A percentile compares a stretch with the other conserved stretches of the same genome.
Conservation (phyloP, 2,888 invertebrate species). For the Drosophila demipolita region DNA sequence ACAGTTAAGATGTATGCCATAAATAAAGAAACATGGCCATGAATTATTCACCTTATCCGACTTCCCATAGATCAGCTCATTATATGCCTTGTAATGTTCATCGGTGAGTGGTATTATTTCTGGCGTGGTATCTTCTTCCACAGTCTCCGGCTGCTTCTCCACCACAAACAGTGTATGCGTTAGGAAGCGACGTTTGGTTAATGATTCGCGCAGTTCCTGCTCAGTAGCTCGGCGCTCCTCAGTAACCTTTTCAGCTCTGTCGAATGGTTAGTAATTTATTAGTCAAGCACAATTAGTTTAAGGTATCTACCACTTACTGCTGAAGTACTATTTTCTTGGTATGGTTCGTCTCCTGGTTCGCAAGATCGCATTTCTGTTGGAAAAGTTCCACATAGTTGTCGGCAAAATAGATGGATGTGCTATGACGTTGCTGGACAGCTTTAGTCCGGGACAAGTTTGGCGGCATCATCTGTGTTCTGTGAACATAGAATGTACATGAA, state of each 20-base stretch:
- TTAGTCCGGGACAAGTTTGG: constrained; percentile 22
- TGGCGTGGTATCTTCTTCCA: constrained; percentile 85
- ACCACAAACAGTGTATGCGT: constrained; percentile 84
- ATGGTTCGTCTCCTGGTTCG: constrained; percentile 15
- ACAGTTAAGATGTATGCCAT: background rate
- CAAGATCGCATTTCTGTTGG: constrained; percentile 8
- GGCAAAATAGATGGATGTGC: constrained; percentile 31
- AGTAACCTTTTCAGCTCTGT: constrained; percentile 68
- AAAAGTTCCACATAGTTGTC: constrained; percentile 35
- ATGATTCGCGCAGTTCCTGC: constrained; percentile 85
- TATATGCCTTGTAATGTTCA: constrained; percentile 88
- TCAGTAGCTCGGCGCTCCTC: constrained; percentile 85
- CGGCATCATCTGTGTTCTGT: background rate
- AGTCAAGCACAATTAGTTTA: background rate
- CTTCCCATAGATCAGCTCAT: constrained; percentile 87
- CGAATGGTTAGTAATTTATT: background rate
- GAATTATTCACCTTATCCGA: constrained; percentile 87
- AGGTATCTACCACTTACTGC: constrained; percentile 38
- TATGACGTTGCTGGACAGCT: constrained; percentile 39
- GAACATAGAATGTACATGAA: background rate
- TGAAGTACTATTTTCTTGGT: constrained; percentile 6
- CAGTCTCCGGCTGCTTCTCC: constrained; percentile 85
- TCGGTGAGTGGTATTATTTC: constrained; percentile 88
- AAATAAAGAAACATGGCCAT: background rate
- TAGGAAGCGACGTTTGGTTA: constrained; percentile 77